Evolutionary conservation across 2,113 vertebrate species (phyloP).

Genomic region (Sakesphorus luctuosus): DNA sequence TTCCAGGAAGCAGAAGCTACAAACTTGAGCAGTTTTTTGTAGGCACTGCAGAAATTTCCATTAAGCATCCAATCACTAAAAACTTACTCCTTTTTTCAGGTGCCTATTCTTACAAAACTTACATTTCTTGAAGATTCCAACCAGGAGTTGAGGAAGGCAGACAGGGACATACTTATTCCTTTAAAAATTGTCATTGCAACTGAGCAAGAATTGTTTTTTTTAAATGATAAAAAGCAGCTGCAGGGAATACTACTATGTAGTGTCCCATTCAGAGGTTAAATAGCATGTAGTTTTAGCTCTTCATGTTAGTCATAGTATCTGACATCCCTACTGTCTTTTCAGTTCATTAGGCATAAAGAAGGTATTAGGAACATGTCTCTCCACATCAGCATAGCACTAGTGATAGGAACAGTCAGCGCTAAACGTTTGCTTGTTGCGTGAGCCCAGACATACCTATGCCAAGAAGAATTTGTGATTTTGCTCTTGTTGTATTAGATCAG

Average conservation of each 20-base stretch:
- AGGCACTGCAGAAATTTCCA: not conserved
- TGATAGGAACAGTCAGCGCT: conserved; percentile 8
- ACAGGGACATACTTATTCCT: not conserved
- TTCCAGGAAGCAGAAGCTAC: not conserved
- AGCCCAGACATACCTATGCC: not conserved
- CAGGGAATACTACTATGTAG: accelerated
- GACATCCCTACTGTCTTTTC: not conserved
- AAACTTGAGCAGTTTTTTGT: not conserved
- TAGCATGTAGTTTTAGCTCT: not conserved
- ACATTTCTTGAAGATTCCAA: not conserved
- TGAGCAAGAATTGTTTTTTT: not conserved
- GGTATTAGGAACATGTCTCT: not conserved
- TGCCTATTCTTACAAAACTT: not conserved
- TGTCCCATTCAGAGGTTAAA: not conserved
- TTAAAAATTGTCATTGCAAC: not conserved
- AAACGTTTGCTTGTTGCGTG: not conserved
- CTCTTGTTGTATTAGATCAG: not conserved
- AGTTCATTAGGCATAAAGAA: conserved; percentile 10
- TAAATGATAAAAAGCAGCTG: not conserved
- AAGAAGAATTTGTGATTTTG: not conserved
- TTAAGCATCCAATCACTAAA: not conserved
- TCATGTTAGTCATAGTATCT: not conserved
- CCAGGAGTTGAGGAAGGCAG: not conserved
- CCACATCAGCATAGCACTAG: not conserved
- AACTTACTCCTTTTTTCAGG: not conserved